phyloP scores from a whole-genome alignment of 2,113 vertebrate species.

The Sturnira hondurensis region DNA sequence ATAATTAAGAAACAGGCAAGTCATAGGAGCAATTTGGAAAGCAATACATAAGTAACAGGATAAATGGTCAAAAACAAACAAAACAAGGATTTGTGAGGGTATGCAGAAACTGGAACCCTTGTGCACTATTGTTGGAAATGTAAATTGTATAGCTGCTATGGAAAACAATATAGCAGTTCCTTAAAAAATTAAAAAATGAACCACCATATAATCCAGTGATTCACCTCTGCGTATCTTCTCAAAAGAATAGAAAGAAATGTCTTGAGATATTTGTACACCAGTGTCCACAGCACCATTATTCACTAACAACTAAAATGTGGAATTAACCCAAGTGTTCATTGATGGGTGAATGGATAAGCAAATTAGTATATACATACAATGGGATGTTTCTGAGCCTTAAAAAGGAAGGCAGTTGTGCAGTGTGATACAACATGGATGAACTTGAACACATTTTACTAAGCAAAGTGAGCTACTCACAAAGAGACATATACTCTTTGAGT shows the following conservation, averaged over 20 bases:
- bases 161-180: neutral
- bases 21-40: neutral
- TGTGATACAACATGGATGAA: neutral
- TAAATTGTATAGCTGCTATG: neutral
- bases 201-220: no score
- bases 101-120: neutral
- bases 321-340: neutral
- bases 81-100: neutral
- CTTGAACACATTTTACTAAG: neutral
- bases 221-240: no score
- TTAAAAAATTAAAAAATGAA: no score
- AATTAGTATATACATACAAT: neutral
- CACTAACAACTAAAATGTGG: neutral
- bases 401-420: neutral
- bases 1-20: no score
- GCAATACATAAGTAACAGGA: neutral
- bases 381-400: neutral
- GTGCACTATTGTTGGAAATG: neutral
- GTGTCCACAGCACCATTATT: no score
- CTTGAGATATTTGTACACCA: no score
- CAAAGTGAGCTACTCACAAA: neutral
- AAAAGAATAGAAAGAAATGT: no score
- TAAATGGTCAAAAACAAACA: neutral
- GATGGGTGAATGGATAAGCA: neutral
- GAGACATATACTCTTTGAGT: neutral